These are phyloP conservation scores for Mesoligia furuncula DNA, from an alignment of 2,888 invertebrate species.

Conservation along the genomic window DNA sequence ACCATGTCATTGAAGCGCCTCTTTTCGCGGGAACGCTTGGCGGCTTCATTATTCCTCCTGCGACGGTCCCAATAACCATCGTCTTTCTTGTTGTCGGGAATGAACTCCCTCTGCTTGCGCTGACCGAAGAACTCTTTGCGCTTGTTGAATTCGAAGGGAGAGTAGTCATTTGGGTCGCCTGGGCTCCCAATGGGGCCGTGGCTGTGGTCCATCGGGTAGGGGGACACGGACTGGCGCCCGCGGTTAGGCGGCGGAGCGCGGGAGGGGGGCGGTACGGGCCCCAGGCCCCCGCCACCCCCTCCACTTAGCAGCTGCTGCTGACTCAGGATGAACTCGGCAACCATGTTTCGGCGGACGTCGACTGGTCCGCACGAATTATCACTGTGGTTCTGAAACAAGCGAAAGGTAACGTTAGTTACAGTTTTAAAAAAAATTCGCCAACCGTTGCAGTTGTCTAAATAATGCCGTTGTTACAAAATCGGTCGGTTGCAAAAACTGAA, in stretches of 20 bases:
- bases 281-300: conserved; percentile 81
- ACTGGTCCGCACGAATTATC: conserved; percentile 88
- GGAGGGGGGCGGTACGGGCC: conserved; percentile 81
- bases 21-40: conserved; percentile 98
- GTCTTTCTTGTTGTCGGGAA: conserved; percentile 98
- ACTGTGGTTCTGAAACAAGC: conserved; percentile 88
- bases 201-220: conserved; percentile 88
- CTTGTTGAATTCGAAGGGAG: conserved; percentile 92
- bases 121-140: conserved; percentile 96
- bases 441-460: conserved; percentile 77
- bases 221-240: conserved; percentile 84
- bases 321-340: conserved; percentile 96
- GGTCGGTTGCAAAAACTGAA: conserved; percentile 79
- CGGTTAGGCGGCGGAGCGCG: conserved; percentile 82
- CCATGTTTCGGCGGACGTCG: conserved; percentile 94
- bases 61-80: conserved; percentile 99
- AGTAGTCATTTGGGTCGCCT: conserved; percentile 80
- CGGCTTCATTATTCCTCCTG: conserved; percentile 98
- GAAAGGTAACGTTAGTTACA: conserved; percentile 79
- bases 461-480: conserved; percentile 80
- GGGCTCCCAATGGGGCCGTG: conserved; percentile 76
- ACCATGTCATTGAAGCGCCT: conserved; percentile 99
- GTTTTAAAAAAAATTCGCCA: conserved; percentile 68
- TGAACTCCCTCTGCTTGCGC: conserved; percentile 98
- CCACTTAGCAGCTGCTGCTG: conserved; percentile 90